Evolutionary conservation across 35 echinoderm and acorn worm genomes (phyloP), one percentile per base, ranked within the genome.

Genomic region (Apostichopus parvimensis): DNA sequence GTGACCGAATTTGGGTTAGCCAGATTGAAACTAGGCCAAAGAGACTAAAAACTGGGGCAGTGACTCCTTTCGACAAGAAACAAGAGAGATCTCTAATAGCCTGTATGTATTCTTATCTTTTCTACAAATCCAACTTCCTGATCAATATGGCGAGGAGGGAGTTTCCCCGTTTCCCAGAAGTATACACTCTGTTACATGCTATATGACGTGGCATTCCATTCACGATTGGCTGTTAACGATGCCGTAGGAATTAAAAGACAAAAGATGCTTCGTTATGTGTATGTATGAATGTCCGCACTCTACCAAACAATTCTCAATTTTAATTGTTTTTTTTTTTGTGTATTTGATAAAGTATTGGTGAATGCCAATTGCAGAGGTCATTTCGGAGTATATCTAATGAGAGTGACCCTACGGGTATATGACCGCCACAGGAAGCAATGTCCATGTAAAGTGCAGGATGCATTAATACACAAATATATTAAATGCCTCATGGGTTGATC

Each of bases 1-100:
- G 86, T 68, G 68, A 88, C 86, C 60, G 86, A 88, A 88, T 88
- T 88, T 88, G 86, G 86, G 86, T 88, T 88, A 88, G 86, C 61
- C 14, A 88, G 86, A 88, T 73, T 54, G 68, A 73, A 88, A 88
- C 64, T 88, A 88, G 86, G 86, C 86, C 86, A 88, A 88, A 88
- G 86, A 88, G 86, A 68, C 64, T 88, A 58, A 72, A 72, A 88
- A 88, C 86, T 88, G 86, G 86, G 86, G 86, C 86, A 88, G 86
- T 73, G 86, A 73, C 86, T 88, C 57, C 86, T 88, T 73, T 73
- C 71, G 86, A 88, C 86, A 88, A 73, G 86, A 84, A 25, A 84
- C 81, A 25, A 45, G 81, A 84, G 58, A n/a, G 57, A 84, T 84
- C 81, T 56, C 53, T 84, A 84, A 84, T 84, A 84, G 81, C 81